phyloP scores from a whole-genome alignment of 2,888 invertebrate genomes.

The Tetanocera ferruginea region DNA sequence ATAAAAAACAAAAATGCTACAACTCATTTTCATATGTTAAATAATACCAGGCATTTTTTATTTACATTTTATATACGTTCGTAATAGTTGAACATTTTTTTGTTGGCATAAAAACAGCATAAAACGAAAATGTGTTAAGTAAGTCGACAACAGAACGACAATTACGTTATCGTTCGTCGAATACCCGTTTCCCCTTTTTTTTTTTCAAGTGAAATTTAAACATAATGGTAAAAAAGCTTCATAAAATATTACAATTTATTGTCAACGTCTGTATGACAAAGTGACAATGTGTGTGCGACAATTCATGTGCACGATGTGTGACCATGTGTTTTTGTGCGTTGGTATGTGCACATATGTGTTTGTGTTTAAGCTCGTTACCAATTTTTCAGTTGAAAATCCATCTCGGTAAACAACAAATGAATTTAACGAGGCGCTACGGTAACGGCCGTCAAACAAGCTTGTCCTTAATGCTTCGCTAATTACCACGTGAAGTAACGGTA shows the following conservation, averaged over 20 bases:
- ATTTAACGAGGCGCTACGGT: slow-evolving; percentile 12
- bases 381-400: slow-evolving; percentile 19
- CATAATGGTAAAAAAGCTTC: too few relatives aligned
- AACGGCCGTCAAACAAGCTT: slow-evolving; percentile 5
- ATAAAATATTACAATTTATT: too few relatives aligned
- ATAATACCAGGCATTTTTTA: too few relatives aligned
- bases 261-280: background rate
- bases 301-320: background rate
- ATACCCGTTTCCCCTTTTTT: too few relatives aligned
- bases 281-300: background rate
- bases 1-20: too few relatives aligned
- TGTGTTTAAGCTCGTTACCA: background rate
- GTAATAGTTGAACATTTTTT: too few relatives aligned
- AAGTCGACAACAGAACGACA: background rate
- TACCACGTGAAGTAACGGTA: slow-evolving; percentile 13
- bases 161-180: background rate
- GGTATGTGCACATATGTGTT: background rate
- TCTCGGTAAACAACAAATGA: slow-evolving; percentile 17
- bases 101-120: too few relatives aligned
- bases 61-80: too few relatives aligned
- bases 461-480: slow-evolving; percentile 22
- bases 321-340: background rate
- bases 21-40: too few relatives aligned
- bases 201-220: too few relatives aligned
- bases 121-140: background rate